Percentiles rank a stretch among this genome's conserved stretches.
Evolutionary conservation across 2,113 vertebrate genomes (phyloP).

Genomic region (Macaca mulatta): DNA sequence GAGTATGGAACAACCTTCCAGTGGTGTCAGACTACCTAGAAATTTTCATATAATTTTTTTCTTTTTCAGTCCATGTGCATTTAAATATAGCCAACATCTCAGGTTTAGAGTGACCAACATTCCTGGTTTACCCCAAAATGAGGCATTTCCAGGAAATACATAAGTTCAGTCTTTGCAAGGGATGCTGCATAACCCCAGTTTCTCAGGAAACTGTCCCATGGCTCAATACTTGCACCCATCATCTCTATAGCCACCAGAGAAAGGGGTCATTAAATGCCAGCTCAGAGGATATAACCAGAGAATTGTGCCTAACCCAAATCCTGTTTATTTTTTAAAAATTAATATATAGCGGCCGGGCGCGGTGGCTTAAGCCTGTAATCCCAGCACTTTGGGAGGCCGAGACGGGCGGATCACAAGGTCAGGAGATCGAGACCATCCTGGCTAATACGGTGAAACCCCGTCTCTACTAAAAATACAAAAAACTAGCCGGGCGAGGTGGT

Average conservation of each 20-base stretch:
- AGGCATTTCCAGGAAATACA: background rate
- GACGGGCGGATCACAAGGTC: too few species aligned
- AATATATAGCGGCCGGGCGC: background rate
- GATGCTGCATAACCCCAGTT: background rate
- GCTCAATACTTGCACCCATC: background rate
- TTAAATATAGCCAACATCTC: background rate
- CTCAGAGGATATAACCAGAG: background rate
- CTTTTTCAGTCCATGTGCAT: background rate
- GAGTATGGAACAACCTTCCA: background rate
- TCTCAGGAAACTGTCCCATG: background rate
- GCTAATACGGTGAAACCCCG: too few species aligned
- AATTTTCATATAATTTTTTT: background rate
- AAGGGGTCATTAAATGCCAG: background rate
- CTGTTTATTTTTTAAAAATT: background rate
- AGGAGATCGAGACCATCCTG: too few species aligned
- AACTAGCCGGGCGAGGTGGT: too few species aligned
- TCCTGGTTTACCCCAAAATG: background rate
- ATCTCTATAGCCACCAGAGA: background rate
- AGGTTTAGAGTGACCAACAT: background rate
- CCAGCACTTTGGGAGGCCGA: too few species aligned
- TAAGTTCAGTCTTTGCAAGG: background rate
- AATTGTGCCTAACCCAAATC: background rate
- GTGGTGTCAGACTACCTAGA: background rate
- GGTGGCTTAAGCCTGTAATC: too few species aligned
- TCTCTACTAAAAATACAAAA: too few species aligned